Evolutionary conservation across 2,888 invertebrate species (phyloP).

Genomic region (Empis livida): DNA sequence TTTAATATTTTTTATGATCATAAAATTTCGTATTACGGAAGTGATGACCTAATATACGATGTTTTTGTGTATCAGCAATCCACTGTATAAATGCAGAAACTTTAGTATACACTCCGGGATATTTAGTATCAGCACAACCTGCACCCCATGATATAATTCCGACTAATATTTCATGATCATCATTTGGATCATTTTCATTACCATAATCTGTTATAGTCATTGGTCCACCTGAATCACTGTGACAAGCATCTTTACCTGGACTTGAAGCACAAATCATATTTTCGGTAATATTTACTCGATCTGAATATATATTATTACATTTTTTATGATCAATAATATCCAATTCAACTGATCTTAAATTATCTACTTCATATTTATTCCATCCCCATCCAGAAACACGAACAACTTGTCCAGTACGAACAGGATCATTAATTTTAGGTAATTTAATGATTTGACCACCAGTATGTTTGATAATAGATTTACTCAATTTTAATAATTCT

Average conservation of each 20-base stretch:
- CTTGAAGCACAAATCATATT: slow-evolving; percentile 6
- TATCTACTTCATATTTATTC: neutral
- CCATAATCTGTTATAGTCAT: neutral
- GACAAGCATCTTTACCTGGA: slow-evolving; percentile 5
- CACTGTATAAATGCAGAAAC: slow-evolving; percentile 28
- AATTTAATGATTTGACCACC: slow-evolving; percentile 4
- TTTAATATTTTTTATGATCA: too few species aligned
- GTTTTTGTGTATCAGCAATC: neutral
- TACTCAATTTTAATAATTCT: slow-evolving; percentile 2
- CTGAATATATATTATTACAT: neutral
- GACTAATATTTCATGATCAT: slow-evolving; percentile 23
- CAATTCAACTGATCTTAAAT: neutral
- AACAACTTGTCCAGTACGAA: neutral
- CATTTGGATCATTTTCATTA: too few species aligned
- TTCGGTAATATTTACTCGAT: neutral
- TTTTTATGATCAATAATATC: neutral
- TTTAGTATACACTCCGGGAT: slow-evolving; percentile 61
- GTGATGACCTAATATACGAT: too few species aligned
- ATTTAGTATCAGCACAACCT: slow-evolving; percentile 35
- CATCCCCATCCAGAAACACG: slow-evolving; percentile 6
- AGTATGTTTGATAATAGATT: neutral
- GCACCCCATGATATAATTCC: slow-evolving; percentile 47
- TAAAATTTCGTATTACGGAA: too few species aligned
- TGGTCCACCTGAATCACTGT: slow-evolving; percentile 5
- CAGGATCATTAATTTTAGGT: neutral